Conservation (phyloP, 2,888 invertebrate species). For the Orthosia incerta region DNA sequence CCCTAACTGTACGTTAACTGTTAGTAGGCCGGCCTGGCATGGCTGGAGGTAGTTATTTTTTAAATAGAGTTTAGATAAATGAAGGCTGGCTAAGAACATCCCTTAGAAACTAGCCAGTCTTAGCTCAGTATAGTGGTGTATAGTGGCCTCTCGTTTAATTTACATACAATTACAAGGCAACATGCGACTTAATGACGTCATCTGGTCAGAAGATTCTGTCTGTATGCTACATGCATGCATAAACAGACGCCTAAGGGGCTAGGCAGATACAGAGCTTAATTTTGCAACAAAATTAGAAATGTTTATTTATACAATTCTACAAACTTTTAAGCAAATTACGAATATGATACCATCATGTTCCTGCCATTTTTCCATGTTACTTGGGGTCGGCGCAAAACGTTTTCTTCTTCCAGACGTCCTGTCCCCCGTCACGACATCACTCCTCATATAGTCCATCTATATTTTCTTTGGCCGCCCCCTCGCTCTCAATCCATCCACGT, state of each 20-base stretch:
- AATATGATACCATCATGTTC: not conserved
- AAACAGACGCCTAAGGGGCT: not conserved
- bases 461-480: too few species aligned
- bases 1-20: not conserved
- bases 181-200: slow-evolving; percentile 1
- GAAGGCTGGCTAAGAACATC: not conserved
- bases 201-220: not conserved
- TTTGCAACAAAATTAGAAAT: slow-evolving; percentile 1
- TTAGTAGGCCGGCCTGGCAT: not conserved
- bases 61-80: not conserved
- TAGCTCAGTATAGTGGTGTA: not conserved
- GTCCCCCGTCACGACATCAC: too few species aligned
- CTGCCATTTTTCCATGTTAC: too few species aligned
- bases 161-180: slow-evolving; percentile 23
- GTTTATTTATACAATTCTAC: not conserved
- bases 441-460: too few species aligned
- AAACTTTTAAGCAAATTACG: not conserved
- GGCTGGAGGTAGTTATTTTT: not conserved
- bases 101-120: not conserved
- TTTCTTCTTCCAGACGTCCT: too few species aligned
- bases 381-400: too few species aligned
- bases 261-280: not conserved
- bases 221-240: slow-evolving; percentile 5
- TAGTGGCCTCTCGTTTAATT: slow-evolving; percentile 17
- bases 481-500: too few species aligned